Percentiles rank a stretch among this genome's conserved stretches.
These are phyloP conservation scores for Ectropis crepuscularia DNA, from an alignment of 2,888 invertebrate genomes.

Conservation along the genomic window DNA sequence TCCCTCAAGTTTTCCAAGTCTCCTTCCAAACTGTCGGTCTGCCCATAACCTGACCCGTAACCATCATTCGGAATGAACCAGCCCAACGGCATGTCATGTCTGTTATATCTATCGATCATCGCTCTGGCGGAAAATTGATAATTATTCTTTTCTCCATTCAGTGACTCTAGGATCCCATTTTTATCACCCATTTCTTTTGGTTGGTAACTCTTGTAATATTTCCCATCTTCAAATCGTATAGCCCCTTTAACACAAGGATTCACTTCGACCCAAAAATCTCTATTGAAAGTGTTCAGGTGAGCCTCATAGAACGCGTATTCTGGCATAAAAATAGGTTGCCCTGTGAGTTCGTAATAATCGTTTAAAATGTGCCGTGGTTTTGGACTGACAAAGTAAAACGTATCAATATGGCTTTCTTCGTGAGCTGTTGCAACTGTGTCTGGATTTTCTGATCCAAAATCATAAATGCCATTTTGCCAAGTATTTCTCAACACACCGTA, in stretches of 20 bases:
- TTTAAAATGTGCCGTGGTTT: conserved; percentile 63
- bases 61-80: conserved; percentile 80
- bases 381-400: conserved; percentile 69
- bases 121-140: conserved; percentile 79
- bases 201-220: conserved; percentile 71
- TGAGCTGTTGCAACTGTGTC: conserved; percentile 57
- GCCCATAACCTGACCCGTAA: conserved; percentile 77
- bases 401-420: conserved; percentile 63
- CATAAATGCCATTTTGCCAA: conserved; percentile 71
- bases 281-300: conserved; percentile 76
- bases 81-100: conserved; percentile 72
- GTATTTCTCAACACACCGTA: conserved; percentile 75
- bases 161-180: conserved; percentile 70
- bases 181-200: conserved; percentile 65
- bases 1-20: conserved; percentile 71
- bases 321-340: conserved; percentile 71
- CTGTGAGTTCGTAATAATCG: conserved; percentile 77
- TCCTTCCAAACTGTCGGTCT: conserved; percentile 70
- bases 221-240: conserved; percentile 72
- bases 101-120: conserved; percentile 75
- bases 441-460: conserved; percentile 60
- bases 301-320: conserved; percentile 76
- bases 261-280: conserved; percentile 78
- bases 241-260: conserved; percentile 53
- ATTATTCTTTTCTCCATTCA: conserved; percentile 76